Base-by-base conservation (phyloP, 2,888 invertebrate genomes). In the Cryptus armator region DNA sequence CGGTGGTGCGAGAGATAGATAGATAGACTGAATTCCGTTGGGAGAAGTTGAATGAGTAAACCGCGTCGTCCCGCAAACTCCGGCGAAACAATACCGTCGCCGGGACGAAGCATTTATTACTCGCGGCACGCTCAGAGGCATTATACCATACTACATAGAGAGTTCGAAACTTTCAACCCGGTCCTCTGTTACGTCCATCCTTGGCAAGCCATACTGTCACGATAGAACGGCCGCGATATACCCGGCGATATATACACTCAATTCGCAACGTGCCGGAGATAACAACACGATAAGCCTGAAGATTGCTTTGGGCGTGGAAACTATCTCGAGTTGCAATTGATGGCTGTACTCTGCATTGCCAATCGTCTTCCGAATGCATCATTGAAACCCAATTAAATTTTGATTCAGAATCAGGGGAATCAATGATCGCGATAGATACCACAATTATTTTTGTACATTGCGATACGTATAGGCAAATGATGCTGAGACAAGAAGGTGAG, bases 31-130 rank as follows among this genome's bases (percentile, higher is more conserved):
- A 66, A 66, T 66, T 37, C 64, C 43, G 64, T 66, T 16, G 71
- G 56, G 71, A 71, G 53, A 71, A 71, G 53, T 71, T 71, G 71
- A 71, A 71, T 71, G 53, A 56, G 37, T 71, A 71, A 66, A 71
- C 56, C 43, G 71, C 51, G 37, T 43, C 71, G 43, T 71, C 16
- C 32, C 48, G 19, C 53, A 32, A 71, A 37, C 43, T 71, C 32
- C 24, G 37, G 56, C 37, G 71, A 53, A 56, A 71, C 71, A 53
- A 53, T 71, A 71, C 71, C 53, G 53, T 71, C 71, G 53, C 53
- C 53, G 12, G 19, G 71, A 53, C 37, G 53, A 56, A 37, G 37
- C 56, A 43, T 71, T 66, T 71, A 71, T 56, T 56, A 71, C 71
- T 56, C 56, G 53, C 53, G 71, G 43, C 71, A 71, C 53, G 71